phyloP scores from a whole-genome alignment of 2,113 vertebrate genomes.

The Pitta sordida region DNA sequence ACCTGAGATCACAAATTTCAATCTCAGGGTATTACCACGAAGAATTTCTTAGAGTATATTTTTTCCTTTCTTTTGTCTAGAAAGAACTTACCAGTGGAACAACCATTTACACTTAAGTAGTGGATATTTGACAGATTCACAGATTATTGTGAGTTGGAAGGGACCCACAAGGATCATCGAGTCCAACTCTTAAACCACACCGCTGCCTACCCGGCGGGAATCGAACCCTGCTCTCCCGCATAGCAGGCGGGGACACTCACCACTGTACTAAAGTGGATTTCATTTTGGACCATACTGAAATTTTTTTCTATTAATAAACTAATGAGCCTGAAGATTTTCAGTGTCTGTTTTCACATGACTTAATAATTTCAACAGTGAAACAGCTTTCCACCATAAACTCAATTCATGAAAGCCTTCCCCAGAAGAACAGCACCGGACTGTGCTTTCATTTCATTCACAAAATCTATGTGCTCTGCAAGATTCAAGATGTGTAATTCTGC shows the following conservation, averaged over 20 bases:
- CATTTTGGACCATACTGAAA: neutral
- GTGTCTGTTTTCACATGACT: neutral
- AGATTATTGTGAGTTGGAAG: no score
- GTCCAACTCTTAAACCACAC: no score
- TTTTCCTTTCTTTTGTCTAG: neutral
- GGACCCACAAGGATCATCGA: no score
- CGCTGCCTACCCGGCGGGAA: no score
- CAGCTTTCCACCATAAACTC: neutral
- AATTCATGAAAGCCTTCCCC: neutral
- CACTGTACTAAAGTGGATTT: no score
- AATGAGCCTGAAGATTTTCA: neutral
- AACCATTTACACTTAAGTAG: neutral
- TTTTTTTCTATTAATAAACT: neutral
- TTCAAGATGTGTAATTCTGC: rapidly evolving
- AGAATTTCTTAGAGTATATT: neutral
- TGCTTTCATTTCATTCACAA: neutral
- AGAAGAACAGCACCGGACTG: neutral
- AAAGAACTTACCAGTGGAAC: neutral
- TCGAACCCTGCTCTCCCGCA: no score
- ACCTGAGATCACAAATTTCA: neutral
- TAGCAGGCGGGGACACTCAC: no score
- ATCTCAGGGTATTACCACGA: neutral
- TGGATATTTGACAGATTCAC: no score
- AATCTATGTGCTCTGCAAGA: neutral
- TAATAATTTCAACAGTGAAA: neutral